Conservation (phyloP, 2,888 invertebrate species). For the Galeruca laticollis region DNA sequence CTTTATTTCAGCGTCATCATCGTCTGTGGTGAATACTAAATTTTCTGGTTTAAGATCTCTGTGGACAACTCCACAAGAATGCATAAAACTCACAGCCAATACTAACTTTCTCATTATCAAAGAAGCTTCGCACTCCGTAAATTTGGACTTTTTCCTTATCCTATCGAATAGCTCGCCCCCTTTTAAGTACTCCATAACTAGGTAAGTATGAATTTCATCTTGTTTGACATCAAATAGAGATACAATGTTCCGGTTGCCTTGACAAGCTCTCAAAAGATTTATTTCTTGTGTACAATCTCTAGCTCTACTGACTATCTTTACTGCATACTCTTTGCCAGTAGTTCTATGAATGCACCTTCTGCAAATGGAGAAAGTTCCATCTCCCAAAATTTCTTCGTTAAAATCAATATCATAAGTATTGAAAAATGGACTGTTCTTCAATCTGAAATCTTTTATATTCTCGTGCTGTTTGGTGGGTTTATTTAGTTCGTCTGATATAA, state of each 20-base stretch:
- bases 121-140: slow-evolving; percentile 85
- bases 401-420: slow-evolving; percentile 83
- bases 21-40: slow-evolving; percentile 74
- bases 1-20: slow-evolving; percentile 74
- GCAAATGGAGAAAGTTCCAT: slow-evolving; percentile 91
- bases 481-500: slow-evolving; percentile 80
- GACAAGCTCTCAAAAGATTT: slow-evolving; percentile 83
- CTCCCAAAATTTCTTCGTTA: slow-evolving; percentile 80
- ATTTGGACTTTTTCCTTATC: slow-evolving; percentile 74
- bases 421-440: slow-evolving; percentile 84
- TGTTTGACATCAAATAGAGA: slow-evolving; percentile 85
- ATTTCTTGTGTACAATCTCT: slow-evolving; percentile 81
- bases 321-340: slow-evolving; percentile 81
- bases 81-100: slow-evolving; percentile 87
- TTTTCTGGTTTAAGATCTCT: slow-evolving; percentile 96
- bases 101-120: slow-evolving; percentile 85
- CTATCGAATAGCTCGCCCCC: slow-evolving; percentile 86
- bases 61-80: slow-evolving; percentile 87
- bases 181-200: slow-evolving; percentile 86
- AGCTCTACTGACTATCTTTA: slow-evolving; percentile 84
- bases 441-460: slow-evolving; percentile 51
- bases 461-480: slow-evolving; percentile 69
- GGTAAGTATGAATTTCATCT: slow-evolving; percentile 86
- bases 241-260: slow-evolving; percentile 91
- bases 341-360: slow-evolving; percentile 79